Evolutionary conservation across 1,140 invertebrate genomes (phyloP).

Genomic region (Pachypeltis micranthus): DNA sequence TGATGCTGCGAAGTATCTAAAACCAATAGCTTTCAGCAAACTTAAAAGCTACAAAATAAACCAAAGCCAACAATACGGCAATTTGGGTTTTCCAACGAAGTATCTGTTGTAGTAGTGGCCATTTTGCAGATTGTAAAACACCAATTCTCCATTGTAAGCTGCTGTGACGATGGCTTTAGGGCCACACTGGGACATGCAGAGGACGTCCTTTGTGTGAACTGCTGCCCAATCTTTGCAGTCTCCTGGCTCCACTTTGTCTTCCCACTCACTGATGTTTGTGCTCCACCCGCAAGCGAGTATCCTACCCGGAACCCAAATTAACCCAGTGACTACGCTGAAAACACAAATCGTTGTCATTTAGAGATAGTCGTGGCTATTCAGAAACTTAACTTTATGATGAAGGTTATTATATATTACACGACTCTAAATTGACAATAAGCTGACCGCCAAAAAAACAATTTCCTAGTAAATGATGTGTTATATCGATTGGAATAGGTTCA

Average conservation of each 20-base stretch:
- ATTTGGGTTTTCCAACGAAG: slow-evolving; percentile 8
- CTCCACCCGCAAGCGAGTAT: slow-evolving; percentile 62
- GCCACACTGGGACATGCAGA: slow-evolving; percentile 42
- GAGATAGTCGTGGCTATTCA: too few species aligned
- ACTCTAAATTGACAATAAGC: too few species aligned
- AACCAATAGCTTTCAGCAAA: too few species aligned
- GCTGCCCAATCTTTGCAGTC: slow-evolving; percentile 48
- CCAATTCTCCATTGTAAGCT: slow-evolving; percentile 58
- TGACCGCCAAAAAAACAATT: too few species aligned
- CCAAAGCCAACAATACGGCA: background rate
- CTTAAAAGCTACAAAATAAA: too few species aligned
- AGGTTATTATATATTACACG: too few species aligned
- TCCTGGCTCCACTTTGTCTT: slow-evolving; percentile 42
- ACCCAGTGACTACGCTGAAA: slow-evolving; percentile 29
- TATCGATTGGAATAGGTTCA: too few species aligned
- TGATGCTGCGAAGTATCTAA: too few species aligned
- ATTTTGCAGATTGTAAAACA: slow-evolving; percentile 63
- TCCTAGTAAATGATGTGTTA: too few species aligned
- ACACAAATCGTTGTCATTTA: too few species aligned
- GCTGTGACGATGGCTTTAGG: slow-evolving; percentile 54
- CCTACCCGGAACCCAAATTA: slow-evolving; percentile 31
- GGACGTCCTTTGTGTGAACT: slow-evolving; percentile 59
- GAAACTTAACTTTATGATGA: too few species aligned
- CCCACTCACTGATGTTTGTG: slow-evolving; percentile 52
- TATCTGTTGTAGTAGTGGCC: slow-evolving; percentile 46